phyloP scores from a whole-genome alignment of 2,797 vertebrate species.

The Denticeps clupeoides region DNA sequence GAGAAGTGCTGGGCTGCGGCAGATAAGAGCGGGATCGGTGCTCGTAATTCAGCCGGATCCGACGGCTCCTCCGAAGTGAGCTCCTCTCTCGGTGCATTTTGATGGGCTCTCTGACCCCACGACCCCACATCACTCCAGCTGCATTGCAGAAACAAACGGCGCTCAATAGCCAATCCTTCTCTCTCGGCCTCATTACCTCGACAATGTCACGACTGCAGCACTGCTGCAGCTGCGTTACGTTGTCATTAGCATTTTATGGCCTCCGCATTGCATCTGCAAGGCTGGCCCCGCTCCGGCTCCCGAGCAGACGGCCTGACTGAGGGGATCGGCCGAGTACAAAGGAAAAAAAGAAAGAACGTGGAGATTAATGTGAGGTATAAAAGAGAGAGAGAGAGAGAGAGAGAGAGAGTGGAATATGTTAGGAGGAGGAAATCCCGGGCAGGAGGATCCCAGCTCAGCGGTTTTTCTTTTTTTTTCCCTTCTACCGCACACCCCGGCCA shows the following conservation, averaged over 20 bases:
- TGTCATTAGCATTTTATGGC: constrained; percentile 51
- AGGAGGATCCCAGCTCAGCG: constrained; percentile 51
- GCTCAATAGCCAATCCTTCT: no score
- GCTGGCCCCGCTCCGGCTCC: constrained; percentile 5
- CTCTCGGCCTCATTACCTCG: neutral
- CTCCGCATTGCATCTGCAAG: constrained; percentile 51
- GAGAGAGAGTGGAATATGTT: constrained; percentile 29
- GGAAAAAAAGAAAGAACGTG: constrained; percentile 17
- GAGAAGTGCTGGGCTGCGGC: neutral
- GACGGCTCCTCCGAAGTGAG: neutral
- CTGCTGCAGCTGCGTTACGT: constrained; percentile 50
- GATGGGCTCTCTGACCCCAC: no score
- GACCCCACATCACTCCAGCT: no score
- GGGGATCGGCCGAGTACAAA: constrained; percentile 9
- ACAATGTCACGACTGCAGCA: constrained; percentile 39
- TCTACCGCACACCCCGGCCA: constrained; percentile 15
- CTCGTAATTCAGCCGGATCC: no score
- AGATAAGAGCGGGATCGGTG: neutral
- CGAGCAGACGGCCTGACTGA: neutral
- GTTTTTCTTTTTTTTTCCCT: constrained; percentile 27
- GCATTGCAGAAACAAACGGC: no score
- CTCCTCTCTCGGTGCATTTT: neutral
- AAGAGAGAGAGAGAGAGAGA: neutral
- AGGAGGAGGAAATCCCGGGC: constrained; percentile 51
- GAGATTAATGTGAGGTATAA: constrained; percentile 35